Conservation (phyloP, 1,140 invertebrate species). For the Trichonephila clavipes region DNA sequence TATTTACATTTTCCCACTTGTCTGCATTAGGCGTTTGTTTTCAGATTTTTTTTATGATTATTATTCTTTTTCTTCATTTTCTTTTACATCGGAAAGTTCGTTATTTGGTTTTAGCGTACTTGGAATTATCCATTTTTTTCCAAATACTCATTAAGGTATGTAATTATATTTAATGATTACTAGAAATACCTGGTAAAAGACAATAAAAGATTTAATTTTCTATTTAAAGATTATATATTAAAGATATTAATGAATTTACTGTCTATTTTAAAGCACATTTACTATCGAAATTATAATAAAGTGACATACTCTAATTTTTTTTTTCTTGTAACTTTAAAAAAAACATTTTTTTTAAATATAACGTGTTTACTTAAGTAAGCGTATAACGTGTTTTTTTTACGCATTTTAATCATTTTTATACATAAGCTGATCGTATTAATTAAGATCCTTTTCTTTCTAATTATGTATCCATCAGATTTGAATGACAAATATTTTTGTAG, state of each 20-base stretch:
- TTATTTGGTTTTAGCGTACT: neutral
- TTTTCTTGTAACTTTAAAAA: too few species aligned
- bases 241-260: neutral
- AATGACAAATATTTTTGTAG: too few species aligned
- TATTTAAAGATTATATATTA: neutral
- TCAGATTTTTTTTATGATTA: neutral
- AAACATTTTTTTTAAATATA: too few species aligned
- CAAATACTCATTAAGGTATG: neutral
- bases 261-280: neutral
- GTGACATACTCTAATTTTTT: too few species aligned
- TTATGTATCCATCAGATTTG: too few species aligned
- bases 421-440: too few species aligned
- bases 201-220: neutral
- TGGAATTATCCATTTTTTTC: neutral
- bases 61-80: neutral
- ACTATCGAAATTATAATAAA: neutral
- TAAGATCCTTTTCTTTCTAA: too few species aligned
- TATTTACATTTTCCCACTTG: slow-evolving; percentile 24
- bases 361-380: too few species aligned
- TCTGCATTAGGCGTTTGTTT: neutral
- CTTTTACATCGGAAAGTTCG: neutral
- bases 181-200: neutral
- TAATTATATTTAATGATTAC: neutral
- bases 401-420: too few species aligned
- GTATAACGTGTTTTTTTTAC: too few species aligned